A percentile compares a stretch with the other conserved stretches of the same genome.
Conservation (phyloP, 1,140 invertebrate genomes). For the Sesamia nonagrioides region DNA sequence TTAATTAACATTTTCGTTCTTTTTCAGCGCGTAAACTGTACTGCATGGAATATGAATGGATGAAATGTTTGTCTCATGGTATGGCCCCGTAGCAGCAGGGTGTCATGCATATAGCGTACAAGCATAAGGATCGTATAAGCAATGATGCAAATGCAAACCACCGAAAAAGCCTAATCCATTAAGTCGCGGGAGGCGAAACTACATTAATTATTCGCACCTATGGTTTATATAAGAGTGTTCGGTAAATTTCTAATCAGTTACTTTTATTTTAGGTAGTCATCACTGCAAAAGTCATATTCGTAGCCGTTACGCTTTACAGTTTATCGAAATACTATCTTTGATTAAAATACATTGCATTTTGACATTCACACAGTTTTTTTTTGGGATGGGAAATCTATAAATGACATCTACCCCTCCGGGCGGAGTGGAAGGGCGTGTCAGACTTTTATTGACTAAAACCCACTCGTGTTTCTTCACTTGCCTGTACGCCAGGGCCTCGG, state of each 20-base stretch:
- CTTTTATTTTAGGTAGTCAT: neutral
- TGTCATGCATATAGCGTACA: neutral
- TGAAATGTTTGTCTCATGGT: neutral
- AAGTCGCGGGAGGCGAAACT: neutral
- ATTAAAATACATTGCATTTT: no score
- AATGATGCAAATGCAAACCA: neutral
- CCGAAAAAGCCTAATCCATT: neutral
- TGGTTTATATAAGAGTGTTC: neutral
- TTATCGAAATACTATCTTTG: no score
- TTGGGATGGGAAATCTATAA: no score
- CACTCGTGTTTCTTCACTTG: no score
- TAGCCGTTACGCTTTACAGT: no score
- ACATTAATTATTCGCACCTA: neutral
- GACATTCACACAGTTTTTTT: no score
- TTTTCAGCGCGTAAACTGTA: neutral
- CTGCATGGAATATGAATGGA: neutral
- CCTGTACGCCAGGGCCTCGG: no score
- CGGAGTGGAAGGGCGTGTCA: no score
- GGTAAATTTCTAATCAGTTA: neutral
- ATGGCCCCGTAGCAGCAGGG: neutral
- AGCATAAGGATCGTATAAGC: neutral
- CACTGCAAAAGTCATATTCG: no score
- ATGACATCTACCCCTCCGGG: no score
- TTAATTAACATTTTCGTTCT: neutral
- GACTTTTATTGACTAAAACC: no score